Evolutionary conservation across 2,888 invertebrate species (phyloP).

Genomic region (Drosophila longiperda): DNA sequence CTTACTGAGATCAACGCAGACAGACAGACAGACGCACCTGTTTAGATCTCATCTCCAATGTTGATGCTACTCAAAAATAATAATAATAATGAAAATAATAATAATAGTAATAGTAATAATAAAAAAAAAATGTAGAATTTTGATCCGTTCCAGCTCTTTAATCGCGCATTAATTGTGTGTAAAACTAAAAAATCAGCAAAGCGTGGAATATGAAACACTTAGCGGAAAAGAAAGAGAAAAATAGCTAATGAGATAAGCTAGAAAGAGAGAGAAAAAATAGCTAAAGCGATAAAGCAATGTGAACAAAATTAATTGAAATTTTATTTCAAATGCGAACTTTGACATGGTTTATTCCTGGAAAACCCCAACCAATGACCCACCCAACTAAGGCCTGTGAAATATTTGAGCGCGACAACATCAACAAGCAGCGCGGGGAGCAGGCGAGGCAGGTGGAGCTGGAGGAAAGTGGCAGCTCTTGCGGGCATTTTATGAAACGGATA

Average conservation of each 20-base stretch:
- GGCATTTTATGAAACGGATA: slow-evolving; percentile 78
- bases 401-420: slow-evolving; percentile 54
- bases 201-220: not conserved
- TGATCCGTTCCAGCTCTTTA: slow-evolving; percentile 9
- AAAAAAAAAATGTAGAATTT: not conserved
- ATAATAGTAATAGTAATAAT: not conserved
- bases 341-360: slow-evolving; percentile 70
- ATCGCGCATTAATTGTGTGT: slow-evolving; percentile 22
- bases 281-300: slow-evolving; percentile 28
- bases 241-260: slow-evolving; percentile 10
- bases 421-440: slow-evolving; percentile 6
- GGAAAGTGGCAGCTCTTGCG: slow-evolving; percentile 53
- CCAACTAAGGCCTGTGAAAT: slow-evolving; percentile 49
- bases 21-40: not conserved
- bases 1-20: not conserved
- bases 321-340: slow-evolving; percentile 73
- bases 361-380: slow-evolving; percentile 7
- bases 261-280: slow-evolving; percentile 7
- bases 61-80: not conserved
- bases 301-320: slow-evolving; percentile 71
- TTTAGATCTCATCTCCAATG: not conserved
- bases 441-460: not conserved
- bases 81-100: too few species aligned
- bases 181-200: not conserved
- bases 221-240: not conserved